Base-by-base conservation (phyloP, 2,797 vertebrate genomes). In the Cyprinodon diabolis region DNA sequence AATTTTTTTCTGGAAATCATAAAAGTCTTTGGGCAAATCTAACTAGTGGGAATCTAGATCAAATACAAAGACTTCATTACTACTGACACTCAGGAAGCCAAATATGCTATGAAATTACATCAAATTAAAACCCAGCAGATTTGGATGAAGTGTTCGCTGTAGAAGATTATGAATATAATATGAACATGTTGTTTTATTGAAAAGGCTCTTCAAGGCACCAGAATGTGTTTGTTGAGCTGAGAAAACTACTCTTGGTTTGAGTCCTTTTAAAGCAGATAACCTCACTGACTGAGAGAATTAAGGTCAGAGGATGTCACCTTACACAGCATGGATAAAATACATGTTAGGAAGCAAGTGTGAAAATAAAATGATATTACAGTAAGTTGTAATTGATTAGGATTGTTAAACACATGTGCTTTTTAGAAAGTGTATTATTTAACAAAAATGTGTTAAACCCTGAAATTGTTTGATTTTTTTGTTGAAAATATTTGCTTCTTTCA, bases 91-190 rank as follows among this genome's bases (percentile, higher is more conserved):
- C 67, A 80, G 85, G 79, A 91, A 92, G 84, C 78, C 85, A 92
- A 93, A 93, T 89, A 92, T 86, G 60, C 73, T 68, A 75, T 82
- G 71, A 84, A 90, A 91, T 91, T 78, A 86, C 78, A 78, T 86
- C 84, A 91, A 92, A 92, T 94, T 86, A 90, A 65, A 91, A 87
- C 90, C 90, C 90, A 89, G 86, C 81, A 90, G 90, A 91, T 84
- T 84, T 60, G 57, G 77, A 74, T 90, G 73, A 87, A 90, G 84
- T 86, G 87, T 91, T 91, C 87, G 82, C 84, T 54, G 81, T 82
- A 78, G 84, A 35, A 6, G 76, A 92, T 89, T 88, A 93, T 94
- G 89, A 93, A 93, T 92, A 91, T 90, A 92, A 92, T 92, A 93
- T 93, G 88, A 92, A 88, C 81, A 60, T 48, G 71, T 69, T 92